Percentiles rank a stretch among this genome's conserved stretches.
These are phyloP conservation scores for Meiosimyza platycephala DNA, from an alignment of 2,888 invertebrate species.

Conservation along the genomic window DNA sequence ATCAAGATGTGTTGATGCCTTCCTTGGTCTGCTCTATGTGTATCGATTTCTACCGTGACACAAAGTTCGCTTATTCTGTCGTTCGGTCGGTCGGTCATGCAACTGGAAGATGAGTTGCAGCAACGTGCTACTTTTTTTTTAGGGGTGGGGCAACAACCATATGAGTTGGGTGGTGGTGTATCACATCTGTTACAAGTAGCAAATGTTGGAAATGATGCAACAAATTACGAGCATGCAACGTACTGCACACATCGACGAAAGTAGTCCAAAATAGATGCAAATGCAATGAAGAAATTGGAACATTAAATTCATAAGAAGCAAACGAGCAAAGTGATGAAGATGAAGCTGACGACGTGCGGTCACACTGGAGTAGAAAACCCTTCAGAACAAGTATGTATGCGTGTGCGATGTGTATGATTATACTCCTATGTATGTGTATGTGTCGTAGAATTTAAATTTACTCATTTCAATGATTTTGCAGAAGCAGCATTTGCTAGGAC, in stretches of 20 bases:
- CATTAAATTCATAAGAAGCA: slow-evolving; percentile 16
- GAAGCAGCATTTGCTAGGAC: slow-evolving; percentile 12
- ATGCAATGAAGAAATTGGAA: neutral
- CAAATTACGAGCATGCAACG: slow-evolving; percentile 14
- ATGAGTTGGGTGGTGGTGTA: neutral
- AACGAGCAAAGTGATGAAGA: slow-evolving; percentile 1
- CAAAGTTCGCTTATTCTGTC: neutral
- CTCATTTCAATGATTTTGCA: slow-evolving; percentile 21
- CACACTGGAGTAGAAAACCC: neutral
- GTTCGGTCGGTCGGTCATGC: neutral
- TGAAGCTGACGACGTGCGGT: slow-evolving; percentile 11
- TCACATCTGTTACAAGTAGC: slow-evolving; percentile 16
- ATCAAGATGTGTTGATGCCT: neutral
- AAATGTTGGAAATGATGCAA: slow-evolving; percentile 18
- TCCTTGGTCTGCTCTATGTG: neutral
- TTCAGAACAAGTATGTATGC: neutral
- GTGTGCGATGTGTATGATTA: neutral
- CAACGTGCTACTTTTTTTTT: no score
- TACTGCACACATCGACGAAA: neutral
- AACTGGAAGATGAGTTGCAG: no score
- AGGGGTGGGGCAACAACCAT: neutral
- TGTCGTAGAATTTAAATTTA: slow-evolving; percentile 14
- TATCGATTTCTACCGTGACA: slow-evolving; percentile 15
- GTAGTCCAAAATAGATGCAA: slow-evolving; percentile 6
- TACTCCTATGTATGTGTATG: neutral